These are phyloP conservation scores for Argyrosomus regius DNA, from an alignment of 2,797 vertebrate species.

Conservation along the genomic window DNA sequence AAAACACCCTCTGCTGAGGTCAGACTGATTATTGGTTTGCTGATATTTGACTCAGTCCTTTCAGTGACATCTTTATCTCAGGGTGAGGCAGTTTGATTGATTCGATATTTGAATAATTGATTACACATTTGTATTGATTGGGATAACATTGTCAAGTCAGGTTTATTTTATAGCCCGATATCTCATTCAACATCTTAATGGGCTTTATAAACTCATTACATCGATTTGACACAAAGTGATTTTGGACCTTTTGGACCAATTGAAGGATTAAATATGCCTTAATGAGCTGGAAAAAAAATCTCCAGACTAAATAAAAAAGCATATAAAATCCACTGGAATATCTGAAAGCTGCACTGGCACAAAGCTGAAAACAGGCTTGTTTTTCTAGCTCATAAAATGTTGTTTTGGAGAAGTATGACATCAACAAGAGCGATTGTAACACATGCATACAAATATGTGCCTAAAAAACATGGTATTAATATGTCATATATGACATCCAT, in stretches of 20 bases:
- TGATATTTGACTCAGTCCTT: slow-evolving; percentile 9
- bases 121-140: slow-evolving; percentile 20
- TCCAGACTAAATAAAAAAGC: not conserved
- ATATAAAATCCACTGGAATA: not conserved
- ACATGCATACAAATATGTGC: not conserved
- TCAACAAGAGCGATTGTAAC: not conserved
- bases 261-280: not conserved
- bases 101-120: slow-evolving; percentile 52
- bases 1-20: not conserved
- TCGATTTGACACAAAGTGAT: not conserved
- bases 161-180: slow-evolving; percentile 16
- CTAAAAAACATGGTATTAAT: not conserved
- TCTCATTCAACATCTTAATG: slow-evolving; percentile 12
- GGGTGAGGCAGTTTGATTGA: slow-evolving; percentile 35
- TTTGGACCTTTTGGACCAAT: not conserved
- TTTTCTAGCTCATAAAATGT: not conserved
- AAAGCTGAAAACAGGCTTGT: not conserved
- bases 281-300: not conserved
- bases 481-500: not conserved
- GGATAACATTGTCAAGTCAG: slow-evolving; percentile 29
- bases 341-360: not conserved
- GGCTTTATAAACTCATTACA: not conserved
- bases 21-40: slow-evolving; percentile 19
- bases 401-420: not conserved
- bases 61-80: slow-evolving; percentile 43